These are phyloP conservation scores for Eira barbara DNA, from an alignment of 2,113 vertebrate species.

Conservation along the genomic window DNA sequence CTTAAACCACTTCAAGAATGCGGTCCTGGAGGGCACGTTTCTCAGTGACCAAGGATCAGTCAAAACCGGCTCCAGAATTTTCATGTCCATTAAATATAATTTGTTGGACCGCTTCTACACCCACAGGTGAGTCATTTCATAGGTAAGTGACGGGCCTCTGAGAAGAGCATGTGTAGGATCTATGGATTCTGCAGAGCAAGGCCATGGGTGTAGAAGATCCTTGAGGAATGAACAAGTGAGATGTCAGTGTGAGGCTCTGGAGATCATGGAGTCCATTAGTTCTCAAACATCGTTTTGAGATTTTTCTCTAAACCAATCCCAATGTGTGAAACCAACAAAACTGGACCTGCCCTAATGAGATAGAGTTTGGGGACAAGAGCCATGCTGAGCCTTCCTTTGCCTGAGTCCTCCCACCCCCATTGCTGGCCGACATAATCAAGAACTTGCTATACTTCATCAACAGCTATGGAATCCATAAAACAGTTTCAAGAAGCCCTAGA, in stretches of 20 bases:
- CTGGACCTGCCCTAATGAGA: not conserved
- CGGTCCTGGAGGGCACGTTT: not conserved
- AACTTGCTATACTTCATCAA: not conserved
- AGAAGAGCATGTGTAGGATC: not conserved
- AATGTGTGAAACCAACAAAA: not conserved
- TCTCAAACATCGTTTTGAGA: not conserved
- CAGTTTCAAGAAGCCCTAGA: not conserved
- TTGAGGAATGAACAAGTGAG: not conserved
- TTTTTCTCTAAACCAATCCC: not conserved
- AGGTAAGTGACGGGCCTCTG: not conserved
- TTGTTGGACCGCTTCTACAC: not conserved
- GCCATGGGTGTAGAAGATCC: not conserved
- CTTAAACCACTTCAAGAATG: not conserved
- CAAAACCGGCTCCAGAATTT: not conserved
- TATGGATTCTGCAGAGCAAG: not conserved
- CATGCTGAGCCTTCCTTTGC: not conserved
- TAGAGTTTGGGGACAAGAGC: not conserved
- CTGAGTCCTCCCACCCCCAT: not conserved
- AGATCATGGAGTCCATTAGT: not conserved
- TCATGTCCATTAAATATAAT: not conserved
- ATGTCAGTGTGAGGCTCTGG: not conserved
- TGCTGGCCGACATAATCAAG: not conserved
- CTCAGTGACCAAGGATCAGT: not conserved
- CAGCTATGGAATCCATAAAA: not conserved
- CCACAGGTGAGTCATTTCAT: not conserved